A percentile compares a stretch with the other conserved stretches of the same genome.
Conservation (phyloP, 2,113 vertebrate species). For the Phalacrocorax aristotelis region DNA sequence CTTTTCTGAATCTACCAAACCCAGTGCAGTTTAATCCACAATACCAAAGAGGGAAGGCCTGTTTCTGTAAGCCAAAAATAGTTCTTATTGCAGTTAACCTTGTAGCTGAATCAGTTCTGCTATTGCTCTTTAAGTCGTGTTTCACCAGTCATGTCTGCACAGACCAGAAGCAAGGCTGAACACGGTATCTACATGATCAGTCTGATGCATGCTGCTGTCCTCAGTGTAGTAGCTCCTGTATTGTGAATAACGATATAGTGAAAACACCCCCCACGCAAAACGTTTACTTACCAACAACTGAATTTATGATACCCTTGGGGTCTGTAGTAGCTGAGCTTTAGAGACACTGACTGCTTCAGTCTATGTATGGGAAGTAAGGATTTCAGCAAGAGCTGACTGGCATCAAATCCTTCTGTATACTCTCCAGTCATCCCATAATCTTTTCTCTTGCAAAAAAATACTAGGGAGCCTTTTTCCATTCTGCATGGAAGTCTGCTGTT, state of each 20-base stretch:
- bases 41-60: constrained; percentile 9
- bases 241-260: not conserved
- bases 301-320: not conserved
- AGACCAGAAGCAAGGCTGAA: not conserved
- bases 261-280: not conserved
- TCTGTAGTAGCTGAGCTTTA: not conserved
- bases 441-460: not conserved
- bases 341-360: not conserved
- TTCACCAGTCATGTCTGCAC: not conserved
- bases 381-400: not conserved
- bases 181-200: not conserved
- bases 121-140: not conserved
- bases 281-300: not conserved
- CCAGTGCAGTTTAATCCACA: not conserved
- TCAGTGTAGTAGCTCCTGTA: not conserved
- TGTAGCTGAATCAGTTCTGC: not conserved
- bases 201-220: accelerated
- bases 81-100: not conserved
- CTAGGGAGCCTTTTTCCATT: not conserved
- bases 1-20: not conserved
- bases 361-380: not conserved
- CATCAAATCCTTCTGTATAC: not conserved
- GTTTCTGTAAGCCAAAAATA: not conserved
- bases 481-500: not conserved
- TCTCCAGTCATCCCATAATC: not conserved